phyloP scores from a whole-genome alignment of 1,140 invertebrate species.

The Nasonia giraulti region DNA sequence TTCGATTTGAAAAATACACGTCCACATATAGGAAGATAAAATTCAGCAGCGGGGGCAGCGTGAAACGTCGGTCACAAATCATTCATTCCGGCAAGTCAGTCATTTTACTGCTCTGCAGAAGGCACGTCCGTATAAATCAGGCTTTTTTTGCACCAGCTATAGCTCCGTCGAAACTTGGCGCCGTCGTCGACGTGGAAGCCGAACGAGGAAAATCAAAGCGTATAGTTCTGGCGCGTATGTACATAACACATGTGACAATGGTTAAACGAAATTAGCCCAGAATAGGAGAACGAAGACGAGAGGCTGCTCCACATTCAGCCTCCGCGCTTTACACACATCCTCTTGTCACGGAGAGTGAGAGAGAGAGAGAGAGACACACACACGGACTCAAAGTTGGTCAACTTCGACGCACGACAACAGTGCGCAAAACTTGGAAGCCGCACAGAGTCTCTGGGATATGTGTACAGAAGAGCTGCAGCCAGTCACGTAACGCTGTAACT shows the following conservation, averaged over 20 bases:
- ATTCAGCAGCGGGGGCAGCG: too few species aligned
- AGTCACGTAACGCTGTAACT: slow-evolving; percentile 20
- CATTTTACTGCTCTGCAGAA: too few species aligned
- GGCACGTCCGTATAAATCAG: neutral
- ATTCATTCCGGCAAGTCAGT: too few species aligned
- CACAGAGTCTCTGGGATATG: neutral
- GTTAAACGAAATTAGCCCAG: slow-evolving; percentile 31
- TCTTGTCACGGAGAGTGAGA: neutral
- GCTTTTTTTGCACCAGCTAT: neutral
- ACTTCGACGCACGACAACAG: slow-evolving; percentile 43
- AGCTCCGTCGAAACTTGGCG: neutral
- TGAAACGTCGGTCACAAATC: too few species aligned
- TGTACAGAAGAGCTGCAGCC: neutral
- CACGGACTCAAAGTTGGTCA: slow-evolving; percentile 10
- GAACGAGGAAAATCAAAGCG: neutral
- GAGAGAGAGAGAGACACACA: neutral
- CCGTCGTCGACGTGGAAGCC: neutral
- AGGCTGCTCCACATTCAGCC: neutral
- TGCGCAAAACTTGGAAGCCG: slow-evolving; percentile 13
- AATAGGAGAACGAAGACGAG: slow-evolving; percentile 20
- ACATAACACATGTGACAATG: slow-evolving; percentile 19
- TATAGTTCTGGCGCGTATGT: neutral
- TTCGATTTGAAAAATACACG: too few species aligned
- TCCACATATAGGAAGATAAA: too few species aligned
- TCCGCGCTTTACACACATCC: neutral